Evolutionary conservation across 2,797 vertebrate genomes (phyloP).

Genomic region (Neomorphus geoffroyi): DNA sequence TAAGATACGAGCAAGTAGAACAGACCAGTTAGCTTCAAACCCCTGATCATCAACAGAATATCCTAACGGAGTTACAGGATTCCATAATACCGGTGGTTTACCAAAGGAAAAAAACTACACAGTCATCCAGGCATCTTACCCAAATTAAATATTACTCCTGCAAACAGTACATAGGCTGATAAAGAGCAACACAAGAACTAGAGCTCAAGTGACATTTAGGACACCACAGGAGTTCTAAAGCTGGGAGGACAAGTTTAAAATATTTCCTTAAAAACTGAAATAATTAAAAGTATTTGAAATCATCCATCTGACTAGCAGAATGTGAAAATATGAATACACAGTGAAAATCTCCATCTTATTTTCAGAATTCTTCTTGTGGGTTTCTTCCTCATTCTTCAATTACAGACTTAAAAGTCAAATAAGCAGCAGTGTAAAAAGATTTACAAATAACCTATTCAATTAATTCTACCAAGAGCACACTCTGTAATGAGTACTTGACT

Average conservation of each 20-base stretch:
- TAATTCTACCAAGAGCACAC: not conserved
- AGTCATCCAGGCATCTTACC: not conserved
- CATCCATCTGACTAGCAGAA: not conserved
- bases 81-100: not conserved
- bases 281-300: not conserved
- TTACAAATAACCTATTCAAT: not conserved
- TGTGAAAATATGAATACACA: not conserved
- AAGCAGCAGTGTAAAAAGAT: not conserved
- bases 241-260: not conserved
- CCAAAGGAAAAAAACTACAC: not conserved
- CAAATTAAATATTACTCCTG: not conserved
- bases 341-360: not conserved
- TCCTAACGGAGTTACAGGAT: not conserved
- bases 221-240: not conserved
- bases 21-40: not conserved
- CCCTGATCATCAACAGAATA: not conserved
- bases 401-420: not conserved
- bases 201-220: not conserved
- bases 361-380: not conserved
- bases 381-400: not conserved
- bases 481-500: not conserved
- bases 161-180: not conserved
- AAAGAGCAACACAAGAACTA: not conserved
- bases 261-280: not conserved
- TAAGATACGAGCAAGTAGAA: not conserved